phyloP scores from a whole-genome alignment of 1,140 invertebrate genomes.

The Brachionus sp. region DNA sequence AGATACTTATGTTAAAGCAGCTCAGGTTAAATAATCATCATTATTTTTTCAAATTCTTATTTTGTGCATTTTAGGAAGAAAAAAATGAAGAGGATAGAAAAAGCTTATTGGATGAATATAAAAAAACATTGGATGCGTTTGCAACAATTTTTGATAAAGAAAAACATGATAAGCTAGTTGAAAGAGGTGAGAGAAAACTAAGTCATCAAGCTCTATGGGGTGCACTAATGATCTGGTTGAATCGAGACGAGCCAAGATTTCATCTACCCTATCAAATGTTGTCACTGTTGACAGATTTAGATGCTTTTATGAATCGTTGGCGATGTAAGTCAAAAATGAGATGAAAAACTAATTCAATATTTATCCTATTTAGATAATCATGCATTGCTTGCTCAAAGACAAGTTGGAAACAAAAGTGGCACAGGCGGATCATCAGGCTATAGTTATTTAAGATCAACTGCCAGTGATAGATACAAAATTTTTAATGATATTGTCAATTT shows the following conservation, averaged over 20 bases:
- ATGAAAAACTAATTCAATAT: neutral
- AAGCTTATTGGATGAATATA: conserved; percentile 69
- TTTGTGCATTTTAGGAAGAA: conserved; percentile 61
- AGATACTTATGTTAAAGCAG: conserved; percentile 38
- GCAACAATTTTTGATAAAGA: conserved; percentile 79
- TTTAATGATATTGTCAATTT: conserved; percentile 96
- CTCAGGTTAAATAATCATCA: neutral
- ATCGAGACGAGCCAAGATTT: conserved; percentile 90
- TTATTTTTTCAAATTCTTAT: neutral
- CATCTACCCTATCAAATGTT: conserved; percentile 89
- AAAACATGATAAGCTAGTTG: conserved; percentile 69
- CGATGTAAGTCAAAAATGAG: conserved; percentile 72
- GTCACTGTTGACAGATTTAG: conserved; percentile 90
- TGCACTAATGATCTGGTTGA: conserved; percentile 93
- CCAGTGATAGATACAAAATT: conserved; percentile 94
- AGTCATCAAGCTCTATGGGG: conserved; percentile 86
- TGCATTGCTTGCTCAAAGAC: conserved; percentile 95
- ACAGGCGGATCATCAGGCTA: conserved; percentile 97
- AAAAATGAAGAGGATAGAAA: conserved; percentile 62
- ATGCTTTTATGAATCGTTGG: conserved; percentile 98
- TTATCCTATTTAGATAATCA: conserved; percentile 78
- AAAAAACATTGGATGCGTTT: conserved; percentile 75
- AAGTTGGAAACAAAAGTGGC: conserved; percentile 93
- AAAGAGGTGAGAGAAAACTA: conserved; percentile 75
- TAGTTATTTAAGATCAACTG: conserved; percentile 92